Base-by-base conservation (phyloP, 1,140 invertebrate species). In the Chironomus striatipennis region DNA sequence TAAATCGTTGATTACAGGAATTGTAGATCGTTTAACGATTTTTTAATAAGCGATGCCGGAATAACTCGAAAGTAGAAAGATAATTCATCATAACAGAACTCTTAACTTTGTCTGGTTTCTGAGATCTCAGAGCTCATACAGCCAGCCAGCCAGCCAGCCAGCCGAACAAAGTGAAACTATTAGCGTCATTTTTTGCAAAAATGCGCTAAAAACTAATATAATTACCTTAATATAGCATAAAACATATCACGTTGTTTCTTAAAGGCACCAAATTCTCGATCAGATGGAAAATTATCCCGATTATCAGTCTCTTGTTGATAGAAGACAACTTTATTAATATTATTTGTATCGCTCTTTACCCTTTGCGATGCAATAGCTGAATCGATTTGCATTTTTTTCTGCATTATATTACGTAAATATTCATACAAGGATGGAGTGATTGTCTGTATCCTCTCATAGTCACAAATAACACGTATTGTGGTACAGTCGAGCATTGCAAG, bases 191-290 rank as follows among this genome's bases (percentile, higher is more conserved):
- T n/a, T n/a, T n/a, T n/a, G n/a, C n/a, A n/a, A n/a, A n/a, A n/a
- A n/a, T n/a, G n/a, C n/a, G n/a, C n/a, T n/a, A 2, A 34, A 34
- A 34, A 34, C 24, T 34, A 73, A 74, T 75, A 21, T 57, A 17
- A 77, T 79, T 77, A 84, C 79, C 86, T 86, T 10, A 91, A 81
- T 74, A 91, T 87, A 76, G 91, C 89, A 79, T 93, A 95, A 80
- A 94, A 94, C 65, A 89, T 81, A 81, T 94, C 93, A 73, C 94
- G 85, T 80, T 96, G 94, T 77, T 91, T 92, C 76, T 90, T 88
- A 78, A 95, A 96, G 6, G 88, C 85, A 20, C 88, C 87, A 81
- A 95, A 96, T 65, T 90, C 88, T n/a, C 84, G 77, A 73, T 88
- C 83, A 12, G 87, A 86, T 2, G 91, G 88, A 81, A 96, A 97